These are phyloP conservation scores for Dromaius novaehollandiae DNA, from an alignment of 2,113 vertebrate species.

Conservation along the genomic window DNA sequence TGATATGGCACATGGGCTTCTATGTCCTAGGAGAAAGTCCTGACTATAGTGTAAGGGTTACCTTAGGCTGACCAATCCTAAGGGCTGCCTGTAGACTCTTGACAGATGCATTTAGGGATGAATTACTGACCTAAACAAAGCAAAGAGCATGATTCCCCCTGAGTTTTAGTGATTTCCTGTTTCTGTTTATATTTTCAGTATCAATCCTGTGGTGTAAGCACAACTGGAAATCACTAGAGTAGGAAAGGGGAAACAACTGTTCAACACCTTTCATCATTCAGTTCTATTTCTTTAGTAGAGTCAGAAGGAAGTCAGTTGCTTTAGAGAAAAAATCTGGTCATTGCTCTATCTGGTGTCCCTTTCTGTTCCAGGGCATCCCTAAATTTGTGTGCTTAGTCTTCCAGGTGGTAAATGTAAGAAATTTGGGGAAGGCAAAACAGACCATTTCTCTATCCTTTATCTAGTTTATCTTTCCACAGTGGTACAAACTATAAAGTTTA, in stretches of 20 bases:
- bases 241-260: neutral
- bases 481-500: neutral
- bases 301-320: neutral
- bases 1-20: fast-evolving
- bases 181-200: neutral
- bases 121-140: neutral
- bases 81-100: neutral
- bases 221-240: neutral
- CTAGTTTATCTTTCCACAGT: neutral
- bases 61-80: neutral
- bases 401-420: neutral
- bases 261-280: neutral
- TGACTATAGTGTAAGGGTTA: no score
- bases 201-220: neutral
- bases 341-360: neutral
- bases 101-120: neutral
- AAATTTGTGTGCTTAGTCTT: neutral
- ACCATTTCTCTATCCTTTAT: neutral
- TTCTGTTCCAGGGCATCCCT: neutral
- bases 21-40: neutral
- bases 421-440: neutral
- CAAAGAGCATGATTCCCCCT: neutral
- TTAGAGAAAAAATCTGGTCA: neutral
- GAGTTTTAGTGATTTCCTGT: neutral
- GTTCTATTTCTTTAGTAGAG: neutral